A percentile compares a stretch with the other conserved stretches of the same genome.
phyloP scores from a whole-genome alignment of 2,888 invertebrate genomes.

The Rapana venosa region DNA sequence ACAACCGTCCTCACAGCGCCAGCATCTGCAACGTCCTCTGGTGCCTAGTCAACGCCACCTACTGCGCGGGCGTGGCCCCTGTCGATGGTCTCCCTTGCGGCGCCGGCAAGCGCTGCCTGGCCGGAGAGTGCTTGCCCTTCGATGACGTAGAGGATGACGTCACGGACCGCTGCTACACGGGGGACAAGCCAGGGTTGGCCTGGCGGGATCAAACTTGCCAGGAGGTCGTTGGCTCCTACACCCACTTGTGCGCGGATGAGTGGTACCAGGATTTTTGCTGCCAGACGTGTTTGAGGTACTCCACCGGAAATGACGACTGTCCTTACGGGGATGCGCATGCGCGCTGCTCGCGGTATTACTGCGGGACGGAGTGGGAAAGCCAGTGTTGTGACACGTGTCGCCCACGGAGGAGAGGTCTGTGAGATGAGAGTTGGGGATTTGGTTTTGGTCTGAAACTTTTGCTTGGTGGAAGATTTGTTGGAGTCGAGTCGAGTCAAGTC shows the following conservation, averaged over 20 bases:
- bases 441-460: too few species aligned
- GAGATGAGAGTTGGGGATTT: neutral
- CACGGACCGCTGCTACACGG: slow-evolving; percentile 17
- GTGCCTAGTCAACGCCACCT: slow-evolving; percentile 38
- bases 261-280: slow-evolving; percentile 35
- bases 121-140: slow-evolving; percentile 33
- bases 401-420: neutral
- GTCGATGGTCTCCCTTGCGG: slow-evolving; percentile 34
- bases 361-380: slow-evolving; percentile 5
- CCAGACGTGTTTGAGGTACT: neutral
- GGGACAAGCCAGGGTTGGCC: slow-evolving; percentile 32
- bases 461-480: neutral
- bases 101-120: slow-evolving; percentile 14
- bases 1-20: neutral
- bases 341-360: neutral
- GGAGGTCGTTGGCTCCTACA: slow-evolving; percentile 24
- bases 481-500: too few species aligned
- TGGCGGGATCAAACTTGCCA: slow-evolving; percentile 25
- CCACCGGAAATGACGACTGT: slow-evolving; percentile 16
- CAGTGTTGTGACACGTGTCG: slow-evolving; percentile 28
- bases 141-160: slow-evolving; percentile 30
- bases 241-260: slow-evolving; percentile 18
- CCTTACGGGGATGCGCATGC: slow-evolving; percentile 30
- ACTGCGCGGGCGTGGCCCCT: slow-evolving; percentile 33
- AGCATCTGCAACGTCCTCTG: slow-evolving; percentile 26